Evolutionary conservation across 2,113 vertebrate genomes (phyloP).

Genomic region (Monopterus albus): DNA sequence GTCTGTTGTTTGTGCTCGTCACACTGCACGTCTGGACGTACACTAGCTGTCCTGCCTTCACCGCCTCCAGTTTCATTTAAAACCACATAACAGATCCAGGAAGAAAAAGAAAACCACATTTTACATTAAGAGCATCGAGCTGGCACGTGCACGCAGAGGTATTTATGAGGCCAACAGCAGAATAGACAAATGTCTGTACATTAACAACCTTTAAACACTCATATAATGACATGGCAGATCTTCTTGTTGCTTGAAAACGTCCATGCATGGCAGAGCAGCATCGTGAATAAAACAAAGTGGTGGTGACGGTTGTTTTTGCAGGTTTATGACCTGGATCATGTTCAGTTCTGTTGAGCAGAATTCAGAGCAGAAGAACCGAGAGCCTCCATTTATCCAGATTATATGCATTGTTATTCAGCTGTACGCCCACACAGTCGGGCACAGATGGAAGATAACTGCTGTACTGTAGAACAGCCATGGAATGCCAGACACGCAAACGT

Average conservation of each 20-base stretch:
- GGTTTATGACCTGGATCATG: too few species aligned
- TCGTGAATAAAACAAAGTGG: too few species aligned
- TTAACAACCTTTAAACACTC: not conserved
- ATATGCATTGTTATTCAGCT: not conserved
- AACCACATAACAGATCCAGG: not conserved
- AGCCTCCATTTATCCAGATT: slow-evolving; percentile 41
- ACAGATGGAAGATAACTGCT: slow-evolving; percentile 13
- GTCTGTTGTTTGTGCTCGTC: slow-evolving; percentile 45
- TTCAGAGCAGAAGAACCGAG: not conserved
- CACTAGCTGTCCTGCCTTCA: not conserved
- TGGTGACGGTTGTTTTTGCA: too few species aligned
- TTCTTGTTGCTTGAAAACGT: not conserved
- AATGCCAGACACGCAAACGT: slow-evolving; percentile 26
- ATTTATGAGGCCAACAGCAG: not conserved
- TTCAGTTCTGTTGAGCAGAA: too few species aligned
- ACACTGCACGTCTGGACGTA: not conserved
- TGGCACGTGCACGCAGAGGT: not conserved
- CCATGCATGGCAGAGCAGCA: not conserved
- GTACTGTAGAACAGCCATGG: slow-evolving; percentile 1
- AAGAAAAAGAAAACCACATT: slow-evolving; percentile 2
- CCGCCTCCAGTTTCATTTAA: not conserved
- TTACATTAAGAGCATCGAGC: not conserved
- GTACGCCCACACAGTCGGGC: slow-evolving; percentile 22
- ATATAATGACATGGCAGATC: not conserved
- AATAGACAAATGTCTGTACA: not conserved